Evolutionary conservation across 2,113 vertebrate species (phyloP), one percentile per base, ranked within the genome.

Genomic region (Vimba vimba): DNA sequence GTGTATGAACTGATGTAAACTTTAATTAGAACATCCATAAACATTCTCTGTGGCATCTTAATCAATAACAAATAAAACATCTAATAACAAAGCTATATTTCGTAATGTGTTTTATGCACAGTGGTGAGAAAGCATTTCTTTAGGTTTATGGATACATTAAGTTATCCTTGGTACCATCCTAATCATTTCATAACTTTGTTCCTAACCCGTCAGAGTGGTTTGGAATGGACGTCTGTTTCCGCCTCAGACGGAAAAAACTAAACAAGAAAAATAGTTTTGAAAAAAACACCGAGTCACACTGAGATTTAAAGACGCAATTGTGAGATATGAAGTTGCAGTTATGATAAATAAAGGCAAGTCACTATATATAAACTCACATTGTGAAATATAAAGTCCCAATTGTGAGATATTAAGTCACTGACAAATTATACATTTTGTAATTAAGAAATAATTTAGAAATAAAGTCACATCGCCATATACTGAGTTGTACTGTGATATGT

Each of bases 101-200:
- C 50, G 39, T 33, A 8, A 13, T 52, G 6, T 52, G 62, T 52
- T 82, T 69, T 62, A 25, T 15, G 52, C 76, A 59, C 50, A 43
- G 12, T 39, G 39, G 23, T 25, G 55, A 79, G 33, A 79, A 60
- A n/a, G 13, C 76, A 11, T 39, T 79, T 62, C 57, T 47, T 10
- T 81, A n/a, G 23, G 30, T 17, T 60, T 60, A 10, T 30, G 19
- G 19, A 59, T 15, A 36, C 30, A 59, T 59, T 17, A 30, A 36
- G 5, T 79, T 55, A 30, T 55, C 27, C 74, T 84, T 85, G 50
- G 13, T 79, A 50, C 9, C 33, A 62, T 79, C 33, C 30, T 57
- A 57, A 36, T 10, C 23, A 12, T 62, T 25, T 62, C 19, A 11
- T 12, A 11, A 33, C 25, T 30, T 30, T 30, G 15, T 30, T 76